phyloP scores from a whole-genome alignment of 2,888 invertebrate genomes.

The Acleris literana region DNA sequence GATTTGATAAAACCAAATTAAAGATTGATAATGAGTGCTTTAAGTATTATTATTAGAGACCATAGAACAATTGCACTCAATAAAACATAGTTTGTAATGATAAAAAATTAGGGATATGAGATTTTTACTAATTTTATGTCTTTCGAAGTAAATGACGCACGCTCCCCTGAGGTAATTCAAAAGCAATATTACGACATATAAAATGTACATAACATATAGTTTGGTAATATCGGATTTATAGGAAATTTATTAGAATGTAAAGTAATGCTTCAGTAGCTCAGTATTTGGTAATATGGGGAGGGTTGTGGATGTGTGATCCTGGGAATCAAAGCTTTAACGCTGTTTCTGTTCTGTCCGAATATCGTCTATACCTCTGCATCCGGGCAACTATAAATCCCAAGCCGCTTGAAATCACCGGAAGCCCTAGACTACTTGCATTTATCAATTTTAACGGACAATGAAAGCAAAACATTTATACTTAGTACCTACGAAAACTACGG shows the following conservation, averaged over 20 bases:
- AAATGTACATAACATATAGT: conserved; percentile 81
- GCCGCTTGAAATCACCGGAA: conserved; percentile 2
- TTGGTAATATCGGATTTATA: conserved; percentile 82
- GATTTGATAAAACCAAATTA: conserved; percentile 71
- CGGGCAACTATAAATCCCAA: conserved; percentile 28
- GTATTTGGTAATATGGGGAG: conserved; percentile 67
- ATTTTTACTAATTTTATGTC: conserved; percentile 76
- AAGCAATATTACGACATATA: conserved; percentile 84
- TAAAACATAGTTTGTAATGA: conserved; percentile 65
- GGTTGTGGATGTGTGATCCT: conserved; percentile 72
- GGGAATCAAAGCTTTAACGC: conserved; percentile 82
- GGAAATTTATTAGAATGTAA: conserved; percentile 78
- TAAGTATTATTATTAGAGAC: conserved; percentile 73
- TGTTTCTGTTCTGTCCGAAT: conserved; percentile 69
- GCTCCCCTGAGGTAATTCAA: conserved; percentile 81
- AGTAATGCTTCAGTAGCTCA: conserved; percentile 72
- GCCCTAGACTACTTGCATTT: no score
- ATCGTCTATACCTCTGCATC: conserved; percentile 59
- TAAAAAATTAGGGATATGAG: conserved; percentile 75
- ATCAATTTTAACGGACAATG: no score
- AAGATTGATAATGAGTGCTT: conserved; percentile 78
- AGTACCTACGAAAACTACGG: no score
- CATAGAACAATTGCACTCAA: conserved; percentile 73
- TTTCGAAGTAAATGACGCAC: conserved; percentile 74
- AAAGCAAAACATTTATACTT: no score